Evolutionary conservation across 2,888 invertebrate species (phyloP).

Genomic region (Anagyrus pseudococci): DNA sequence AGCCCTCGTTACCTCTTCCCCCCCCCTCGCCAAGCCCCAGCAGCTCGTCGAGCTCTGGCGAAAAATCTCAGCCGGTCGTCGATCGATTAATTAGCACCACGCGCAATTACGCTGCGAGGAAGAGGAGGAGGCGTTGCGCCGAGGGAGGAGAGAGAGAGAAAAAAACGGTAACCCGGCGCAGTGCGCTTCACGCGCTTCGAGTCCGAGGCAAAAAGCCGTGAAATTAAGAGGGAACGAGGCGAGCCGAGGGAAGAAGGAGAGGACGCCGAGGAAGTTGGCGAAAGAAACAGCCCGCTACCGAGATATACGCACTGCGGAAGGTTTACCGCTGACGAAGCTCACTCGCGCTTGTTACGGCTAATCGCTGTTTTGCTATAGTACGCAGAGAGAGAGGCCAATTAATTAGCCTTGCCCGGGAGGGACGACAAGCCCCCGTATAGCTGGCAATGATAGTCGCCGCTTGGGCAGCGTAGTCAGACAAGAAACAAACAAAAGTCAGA

Average conservation of each 20-base stretch:
- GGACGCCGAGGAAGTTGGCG: too few relatives aligned
- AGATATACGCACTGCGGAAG: too few relatives aligned
- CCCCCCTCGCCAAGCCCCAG: neutral
- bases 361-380: too few relatives aligned
- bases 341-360: too few relatives aligned
- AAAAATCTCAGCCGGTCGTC: too few relatives aligned
- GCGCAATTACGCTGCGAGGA: neutral
- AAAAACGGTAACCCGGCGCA: neutral
- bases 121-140: neutral
- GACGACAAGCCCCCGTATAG: neutral
- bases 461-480: neutral
- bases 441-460: neutral
- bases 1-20: too few relatives aligned
- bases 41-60: neutral
- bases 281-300: too few relatives aligned
- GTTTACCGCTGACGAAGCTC: too few relatives aligned
- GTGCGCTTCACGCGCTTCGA: constrained; percentile 1
- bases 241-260: constrained; percentile 3
- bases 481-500: neutral
- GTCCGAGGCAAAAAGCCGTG: constrained; percentile 24
- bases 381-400: too few relatives aligned
- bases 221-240: constrained; percentile 19
- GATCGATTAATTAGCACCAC: too few relatives aligned
- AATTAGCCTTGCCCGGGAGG: too few relatives aligned
- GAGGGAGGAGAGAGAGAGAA: neutral